Conservation (phyloP, 2,113 vertebrate genomes). For the Pardalotus punctatus region DNA sequence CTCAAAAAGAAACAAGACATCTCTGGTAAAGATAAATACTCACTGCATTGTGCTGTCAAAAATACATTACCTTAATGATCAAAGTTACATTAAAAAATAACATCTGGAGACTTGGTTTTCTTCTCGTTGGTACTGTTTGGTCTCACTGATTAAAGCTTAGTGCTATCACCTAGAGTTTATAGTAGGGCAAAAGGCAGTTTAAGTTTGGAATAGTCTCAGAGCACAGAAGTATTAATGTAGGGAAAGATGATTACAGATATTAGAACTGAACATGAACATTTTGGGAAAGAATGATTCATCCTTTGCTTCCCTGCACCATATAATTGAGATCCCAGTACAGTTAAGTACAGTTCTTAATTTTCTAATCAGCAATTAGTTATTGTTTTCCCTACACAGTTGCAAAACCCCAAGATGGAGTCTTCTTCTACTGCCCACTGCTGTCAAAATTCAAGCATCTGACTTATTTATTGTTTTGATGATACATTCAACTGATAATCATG, state of each 20-base stretch:
- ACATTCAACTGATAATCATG: not conserved
- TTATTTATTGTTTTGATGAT: slow-evolving; percentile 14
- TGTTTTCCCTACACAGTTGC: not conserved
- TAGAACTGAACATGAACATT: not conserved
- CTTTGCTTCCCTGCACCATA: not conserved
- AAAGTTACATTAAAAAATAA: not conserved
- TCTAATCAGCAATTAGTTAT: not conserved
- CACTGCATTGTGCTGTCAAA: not conserved
- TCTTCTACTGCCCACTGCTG: not conserved
- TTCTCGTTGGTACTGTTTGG: not conserved
- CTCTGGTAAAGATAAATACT: not conserved
- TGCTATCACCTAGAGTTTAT: not conserved
- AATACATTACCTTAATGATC: not conserved
- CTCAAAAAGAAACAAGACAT: not conserved
- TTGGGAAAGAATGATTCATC: not conserved
- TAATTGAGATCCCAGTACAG: not conserved
- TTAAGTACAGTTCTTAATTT: not conserved
- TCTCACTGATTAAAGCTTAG: not conserved
- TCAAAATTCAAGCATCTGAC: not conserved
- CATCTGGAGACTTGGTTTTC: not conserved
- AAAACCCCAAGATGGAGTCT: not conserved
- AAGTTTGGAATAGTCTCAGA: not conserved
- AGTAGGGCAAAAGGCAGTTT: not conserved
- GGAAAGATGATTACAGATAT: not conserved
- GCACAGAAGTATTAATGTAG: not conserved